phyloP scores from a whole-genome alignment of 2,797 vertebrate species.

The Champsocephalus gunnari region DNA sequence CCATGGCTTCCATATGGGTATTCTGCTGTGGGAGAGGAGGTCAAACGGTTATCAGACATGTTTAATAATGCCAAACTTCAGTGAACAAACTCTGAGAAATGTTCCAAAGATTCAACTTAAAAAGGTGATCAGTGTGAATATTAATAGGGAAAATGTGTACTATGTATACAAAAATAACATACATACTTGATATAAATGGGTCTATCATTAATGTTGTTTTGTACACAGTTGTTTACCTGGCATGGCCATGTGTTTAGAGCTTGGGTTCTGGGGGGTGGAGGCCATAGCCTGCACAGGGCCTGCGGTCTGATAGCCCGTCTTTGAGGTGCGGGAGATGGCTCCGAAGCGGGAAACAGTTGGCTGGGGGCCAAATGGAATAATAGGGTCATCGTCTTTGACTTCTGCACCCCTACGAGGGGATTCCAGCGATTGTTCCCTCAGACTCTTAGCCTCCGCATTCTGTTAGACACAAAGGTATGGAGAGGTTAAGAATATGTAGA shows the following conservation, averaged over 20 bases:
- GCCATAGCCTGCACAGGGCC: conserved; percentile 92
- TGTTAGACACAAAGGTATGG: conserved; percentile 52
- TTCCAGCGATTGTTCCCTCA: conserved; percentile 92
- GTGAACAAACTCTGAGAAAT: conserved; percentile 5
- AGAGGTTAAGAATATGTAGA: conserved; percentile 6
- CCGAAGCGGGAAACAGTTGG: conserved; percentile 98
- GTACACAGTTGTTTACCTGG: conserved; percentile 63
- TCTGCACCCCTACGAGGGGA: conserved; percentile 92
- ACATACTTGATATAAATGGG: neutral
- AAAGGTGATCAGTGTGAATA: neutral
- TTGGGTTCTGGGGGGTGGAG: conserved; percentile 85
- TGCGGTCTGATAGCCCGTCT: conserved; percentile 94
- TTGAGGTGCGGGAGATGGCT: conserved; percentile 97
- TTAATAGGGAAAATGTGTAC: neutral
- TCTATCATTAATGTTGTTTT: neutral
- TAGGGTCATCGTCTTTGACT: conserved; percentile 95
- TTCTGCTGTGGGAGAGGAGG: conserved; percentile 77
- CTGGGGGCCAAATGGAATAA: conserved; percentile 97
- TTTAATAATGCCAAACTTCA: neutral
- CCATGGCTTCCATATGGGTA: conserved; percentile 92
- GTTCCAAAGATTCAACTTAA: neutral
- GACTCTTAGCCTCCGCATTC: conserved; percentile 92
- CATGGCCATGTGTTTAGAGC: conserved; percentile 84
- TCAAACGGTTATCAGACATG: conserved; percentile 1
- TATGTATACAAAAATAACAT: neutral